Conservation (phyloP, 2,113 vertebrate genomes). For the Bujurquina vittata region DNA sequence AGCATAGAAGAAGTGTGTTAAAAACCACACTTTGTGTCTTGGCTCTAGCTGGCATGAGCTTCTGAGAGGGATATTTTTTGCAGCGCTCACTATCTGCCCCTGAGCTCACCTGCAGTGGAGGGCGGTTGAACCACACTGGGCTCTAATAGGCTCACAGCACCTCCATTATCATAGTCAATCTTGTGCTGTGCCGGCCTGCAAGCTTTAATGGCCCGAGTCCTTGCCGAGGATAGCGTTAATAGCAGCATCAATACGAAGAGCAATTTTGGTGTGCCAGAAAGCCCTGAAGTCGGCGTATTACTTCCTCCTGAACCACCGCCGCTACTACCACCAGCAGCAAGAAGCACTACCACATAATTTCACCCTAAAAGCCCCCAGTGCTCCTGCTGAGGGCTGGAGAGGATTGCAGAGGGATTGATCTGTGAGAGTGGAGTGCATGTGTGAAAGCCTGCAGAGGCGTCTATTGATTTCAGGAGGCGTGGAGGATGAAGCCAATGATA, state of each 20-base stretch:
- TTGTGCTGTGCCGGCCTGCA: constrained; percentile 10
- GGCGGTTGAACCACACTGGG: constrained; percentile 46
- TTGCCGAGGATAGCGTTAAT: constrained; percentile 44
- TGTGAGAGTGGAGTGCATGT: constrained; percentile 57
- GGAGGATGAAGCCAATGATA: constrained; percentile 47
- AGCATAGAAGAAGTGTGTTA: background rate
- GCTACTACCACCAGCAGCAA: constrained; percentile 23
- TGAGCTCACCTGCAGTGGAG: constrained; percentile 47
- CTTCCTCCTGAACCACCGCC: constrained; percentile 36
- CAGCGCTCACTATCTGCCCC: constrained; percentile 46
- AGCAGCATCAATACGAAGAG: constrained; percentile 49
- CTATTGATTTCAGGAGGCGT: constrained; percentile 46
- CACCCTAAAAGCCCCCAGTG: constrained; percentile 54
- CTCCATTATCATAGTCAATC: constrained; percentile 64
- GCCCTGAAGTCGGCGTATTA: constrained; percentile 57
- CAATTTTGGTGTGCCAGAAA: constrained; percentile 60
- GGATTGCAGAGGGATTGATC: constrained; percentile 64
- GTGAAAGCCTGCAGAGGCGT: constrained; percentile 51
- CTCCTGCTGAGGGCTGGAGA: constrained; percentile 54
- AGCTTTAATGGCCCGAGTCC: constrained; percentile 64
- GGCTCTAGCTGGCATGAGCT: background rate
- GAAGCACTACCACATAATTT: constrained; percentile 51
- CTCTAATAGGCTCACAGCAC: constrained; percentile 80
- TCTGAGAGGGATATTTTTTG: constrained; percentile 18
- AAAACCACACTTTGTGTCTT: background rate